phyloP scores from a whole-genome alignment of 2,113 vertebrate species.

The Ginglymostoma cirratum region DNA sequence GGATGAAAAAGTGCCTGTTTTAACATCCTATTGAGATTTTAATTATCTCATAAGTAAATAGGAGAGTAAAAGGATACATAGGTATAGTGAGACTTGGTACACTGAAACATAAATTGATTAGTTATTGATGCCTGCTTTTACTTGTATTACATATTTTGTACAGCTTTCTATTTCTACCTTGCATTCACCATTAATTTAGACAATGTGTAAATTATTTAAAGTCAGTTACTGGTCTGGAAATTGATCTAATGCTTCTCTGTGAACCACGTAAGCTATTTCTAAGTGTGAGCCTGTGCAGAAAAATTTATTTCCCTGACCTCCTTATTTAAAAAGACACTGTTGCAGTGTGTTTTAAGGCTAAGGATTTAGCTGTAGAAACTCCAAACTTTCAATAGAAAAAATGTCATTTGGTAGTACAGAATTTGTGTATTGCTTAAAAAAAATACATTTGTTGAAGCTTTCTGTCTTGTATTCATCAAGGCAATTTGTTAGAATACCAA shows the following conservation, averaged over 20 bases:
- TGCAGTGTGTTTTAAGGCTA: not conserved
- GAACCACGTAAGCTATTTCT: not conserved
- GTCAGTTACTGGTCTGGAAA: not conserved
- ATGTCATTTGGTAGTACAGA: not conserved
- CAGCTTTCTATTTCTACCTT: not conserved
- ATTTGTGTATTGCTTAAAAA: not conserved
- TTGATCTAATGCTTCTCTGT: not conserved
- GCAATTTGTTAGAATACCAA: too few relatives aligned
- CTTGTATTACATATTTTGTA: not conserved
- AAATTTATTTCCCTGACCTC: not conserved
- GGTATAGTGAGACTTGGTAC: not conserved
- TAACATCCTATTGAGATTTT: not conserved
- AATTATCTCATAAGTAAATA: not conserved
- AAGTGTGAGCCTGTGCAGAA: not conserved
- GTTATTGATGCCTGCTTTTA: not conserved
- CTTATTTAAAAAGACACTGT: not conserved
- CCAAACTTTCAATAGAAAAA: not conserved
- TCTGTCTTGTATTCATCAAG: too few relatives aligned
- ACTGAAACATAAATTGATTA: not conserved
- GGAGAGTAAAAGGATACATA: not conserved
- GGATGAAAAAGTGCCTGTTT: not conserved
- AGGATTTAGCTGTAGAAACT: not conserved
- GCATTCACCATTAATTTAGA: not conserved
- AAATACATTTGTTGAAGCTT: too few relatives aligned
- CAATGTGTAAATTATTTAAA: not conserved